Conservation (phyloP, 1,140 invertebrate genomes). For the Planococcus citri region DNA sequence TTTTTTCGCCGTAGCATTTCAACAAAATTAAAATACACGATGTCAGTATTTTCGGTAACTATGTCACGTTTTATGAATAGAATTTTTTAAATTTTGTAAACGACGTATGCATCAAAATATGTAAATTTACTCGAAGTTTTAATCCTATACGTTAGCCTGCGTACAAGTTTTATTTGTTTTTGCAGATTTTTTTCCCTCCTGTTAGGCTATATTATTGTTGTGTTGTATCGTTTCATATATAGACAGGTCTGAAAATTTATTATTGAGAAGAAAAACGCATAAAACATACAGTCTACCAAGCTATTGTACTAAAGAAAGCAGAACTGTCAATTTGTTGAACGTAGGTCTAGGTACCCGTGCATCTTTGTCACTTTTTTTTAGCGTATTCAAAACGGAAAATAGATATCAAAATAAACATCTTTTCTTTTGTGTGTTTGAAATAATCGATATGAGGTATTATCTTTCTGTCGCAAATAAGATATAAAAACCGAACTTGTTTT, state of each 20-base stretch:
- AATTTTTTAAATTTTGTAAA: background rate
- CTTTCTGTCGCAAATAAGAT: too few relatives aligned
- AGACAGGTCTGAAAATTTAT: background rate
- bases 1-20: background rate
- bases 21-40: background rate
- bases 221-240: too few relatives aligned
- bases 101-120: background rate
- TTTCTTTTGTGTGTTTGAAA: too few relatives aligned
- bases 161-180: background rate
- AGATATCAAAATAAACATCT: background rate
- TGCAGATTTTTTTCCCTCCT: background rate
- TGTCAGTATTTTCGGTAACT: conserved; percentile 2
- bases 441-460: too few relatives aligned
- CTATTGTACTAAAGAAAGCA: background rate
- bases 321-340: background rate
- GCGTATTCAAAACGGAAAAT: background rate
- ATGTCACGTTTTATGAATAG: background rate
- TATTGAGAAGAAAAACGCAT: background rate
- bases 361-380: background rate
- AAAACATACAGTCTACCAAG: background rate
- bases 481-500: too few relatives aligned
- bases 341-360: background rate
- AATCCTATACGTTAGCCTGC: background rate
- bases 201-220: too few relatives aligned
- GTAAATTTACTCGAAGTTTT: background rate